Base-by-base conservation (phyloP, 2,888 invertebrate species). In the Iselma pallidipennis region DNA sequence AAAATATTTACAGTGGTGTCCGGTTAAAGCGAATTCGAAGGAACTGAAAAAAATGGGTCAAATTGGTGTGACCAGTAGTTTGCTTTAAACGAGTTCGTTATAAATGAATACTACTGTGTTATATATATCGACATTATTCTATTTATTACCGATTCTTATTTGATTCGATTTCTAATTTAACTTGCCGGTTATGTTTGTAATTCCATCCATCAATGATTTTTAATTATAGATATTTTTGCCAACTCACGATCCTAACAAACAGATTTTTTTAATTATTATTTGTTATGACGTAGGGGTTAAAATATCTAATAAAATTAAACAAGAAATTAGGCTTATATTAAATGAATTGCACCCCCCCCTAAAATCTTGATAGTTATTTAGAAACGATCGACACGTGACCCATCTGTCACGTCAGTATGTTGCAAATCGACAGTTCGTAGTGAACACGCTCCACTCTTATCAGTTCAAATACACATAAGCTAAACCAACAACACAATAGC, bases 361-460 rank as follows among this genome's bases (percentile, higher is more conserved):
- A 10, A 9, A 21, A 45, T 45, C 45, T 45, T 45, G 45, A 45
- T 45, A 45, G 45, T 45, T 21, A 21, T 19, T 69, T 71, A 31
- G 26, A 51, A 3, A 65, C 65, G 64, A 68, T 55, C 58, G 69
- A 72, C 75, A 75, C 75, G 76, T 76, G 75, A 71, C 72, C 71
- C 66, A 73, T 71, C 74, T 74, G 76, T 71, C 71, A 76, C 71
- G 73, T 74, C 76, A 75, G 73, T 73, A 74, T 75, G 75, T 76
- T 72, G 74, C 75, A 75, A 74, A 76, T 76, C 76, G 71, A 69
- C 69, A 69, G 12, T 70, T 69, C 69, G 65, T 66, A 68, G 70
- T 72, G 65, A 69, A 69, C 75, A 72, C 74, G 73, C 73, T 74
- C 60, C 71, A 53, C 68, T 66, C 70, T 75, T 76, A 75, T 74